Conservation (phyloP, 35 echinoderm and acorn worm genomes). For the Ptychodera flava region DNA sequence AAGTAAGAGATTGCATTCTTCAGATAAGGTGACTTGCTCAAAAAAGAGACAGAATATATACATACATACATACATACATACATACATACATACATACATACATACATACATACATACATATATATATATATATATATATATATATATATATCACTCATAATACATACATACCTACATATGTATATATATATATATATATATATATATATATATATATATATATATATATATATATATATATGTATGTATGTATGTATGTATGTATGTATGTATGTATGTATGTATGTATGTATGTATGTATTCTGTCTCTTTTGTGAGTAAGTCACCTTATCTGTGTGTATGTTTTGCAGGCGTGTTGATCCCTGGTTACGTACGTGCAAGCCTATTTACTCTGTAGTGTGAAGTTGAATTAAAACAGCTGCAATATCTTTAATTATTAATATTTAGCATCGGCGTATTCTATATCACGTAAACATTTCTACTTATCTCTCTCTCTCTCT, state of each 20-base stretch:
- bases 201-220: neutral
- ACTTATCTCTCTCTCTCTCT: too few relatives aligned
- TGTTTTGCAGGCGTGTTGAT: too few relatives aligned
- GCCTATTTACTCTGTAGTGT: too few relatives aligned
- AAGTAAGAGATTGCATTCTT: too few relatives aligned
- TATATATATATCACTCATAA: neutral
- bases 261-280: neutral
- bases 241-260: neutral
- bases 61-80: conserved; percentile 2
- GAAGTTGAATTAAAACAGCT: too few relatives aligned
- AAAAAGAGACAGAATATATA: too few relatives aligned
- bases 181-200: neutral
- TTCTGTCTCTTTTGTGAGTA: neutral
- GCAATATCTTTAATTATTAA: too few relatives aligned
- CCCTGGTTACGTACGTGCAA: neutral
- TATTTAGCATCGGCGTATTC: too few relatives aligned
- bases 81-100: conserved; percentile 2
- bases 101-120: neutral
- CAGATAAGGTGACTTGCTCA: too few relatives aligned
- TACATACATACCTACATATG: neutral
- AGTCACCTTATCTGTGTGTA: neutral
- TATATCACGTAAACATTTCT: too few relatives aligned
- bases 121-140: neutral
- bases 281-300: neutral
- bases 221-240: neutral